Evolutionary conservation across 2,888 invertebrate species (phyloP), one percentile per base, ranked within the genome.

Genomic region (Gymnoscelis rufifasciata): DNA sequence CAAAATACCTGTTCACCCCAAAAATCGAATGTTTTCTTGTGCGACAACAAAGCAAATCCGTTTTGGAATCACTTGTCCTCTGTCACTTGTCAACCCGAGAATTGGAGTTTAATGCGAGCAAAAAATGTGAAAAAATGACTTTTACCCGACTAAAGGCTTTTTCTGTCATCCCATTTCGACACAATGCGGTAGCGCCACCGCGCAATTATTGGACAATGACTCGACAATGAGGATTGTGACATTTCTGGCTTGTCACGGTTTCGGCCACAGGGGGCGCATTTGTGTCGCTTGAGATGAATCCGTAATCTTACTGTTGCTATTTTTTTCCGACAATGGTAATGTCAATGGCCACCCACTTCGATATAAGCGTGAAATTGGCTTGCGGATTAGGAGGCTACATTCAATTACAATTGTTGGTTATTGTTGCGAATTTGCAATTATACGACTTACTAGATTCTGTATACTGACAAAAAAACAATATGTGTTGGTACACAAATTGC

Each of bases 101-200:
- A 65, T 64, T 54, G 59, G 57, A 45, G 45, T 50, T 47, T 52
- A 50, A 59, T 50, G 27, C 37, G 27, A 26, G 45, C 68, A 82
- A 83, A 84, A 82, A 47, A 38, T 38, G 4, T 10, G 31, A 26
- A 48, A 48, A 45, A 71, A 58, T 80, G 80, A 82, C 81, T 83
- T 79, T 75, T 67, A 60, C 56, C 56, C 63, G 56, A 69, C 67
- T 71, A 71, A 62, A 49, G 58, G 19, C 14, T 33, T 42, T 44
- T 50, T 37, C 35, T 4, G 53, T 69, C 60, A 68, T 68, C 68
- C 68, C 60, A 68, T 69, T 72, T 63, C 51, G 57, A 54, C 56
- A 79, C 74, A 76, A 78, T 72, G 74, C 60, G 60, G 78, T 80
- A 88, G 87, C 87, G 87, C 87, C 87, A 86, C 78, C 74, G 67